Conservation (phyloP, 2,113 vertebrate genomes). For the Crypturellus undulatus region DNA sequence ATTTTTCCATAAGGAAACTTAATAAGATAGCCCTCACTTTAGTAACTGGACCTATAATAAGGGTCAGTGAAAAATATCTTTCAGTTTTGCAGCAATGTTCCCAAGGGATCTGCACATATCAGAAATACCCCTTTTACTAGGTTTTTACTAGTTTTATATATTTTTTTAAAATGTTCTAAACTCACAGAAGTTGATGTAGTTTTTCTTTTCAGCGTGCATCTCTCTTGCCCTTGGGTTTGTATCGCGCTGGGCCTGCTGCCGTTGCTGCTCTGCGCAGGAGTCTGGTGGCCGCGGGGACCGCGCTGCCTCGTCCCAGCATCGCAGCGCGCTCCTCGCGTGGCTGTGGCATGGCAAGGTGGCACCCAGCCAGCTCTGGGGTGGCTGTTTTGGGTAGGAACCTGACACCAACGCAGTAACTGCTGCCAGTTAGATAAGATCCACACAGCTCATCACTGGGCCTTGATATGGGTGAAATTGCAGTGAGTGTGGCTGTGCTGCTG, state of each 20-base stretch:
- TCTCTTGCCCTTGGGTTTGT: not conserved
- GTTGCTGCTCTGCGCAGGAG: not conserved
- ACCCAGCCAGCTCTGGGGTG: not conserved
- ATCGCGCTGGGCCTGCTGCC: not conserved
- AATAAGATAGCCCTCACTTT: not conserved
- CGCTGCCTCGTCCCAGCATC: not conserved
- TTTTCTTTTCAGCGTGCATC: not conserved
- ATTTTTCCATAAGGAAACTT: not conserved
- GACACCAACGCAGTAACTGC: not conserved
- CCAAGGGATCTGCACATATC: not conserved
- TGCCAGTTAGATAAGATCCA: not conserved
- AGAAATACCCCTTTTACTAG: not conserved
- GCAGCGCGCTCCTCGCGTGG: not conserved
- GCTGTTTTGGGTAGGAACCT: not conserved
- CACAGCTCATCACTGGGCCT: fast-evolving
- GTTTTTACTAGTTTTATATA: not conserved
- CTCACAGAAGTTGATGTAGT: not conserved
- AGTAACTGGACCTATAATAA: not conserved
- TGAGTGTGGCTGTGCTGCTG: fast-evolving
- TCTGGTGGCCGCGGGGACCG: not conserved
- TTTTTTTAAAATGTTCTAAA: not conserved
- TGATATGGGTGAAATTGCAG: not conserved
- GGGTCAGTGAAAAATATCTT: not conserved
- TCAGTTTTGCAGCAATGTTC: not conserved
- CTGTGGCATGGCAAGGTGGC: not conserved